Percentiles rank a stretch among this genome's conserved stretches.
These are phyloP conservation scores for Epiperipatus broadwayi DNA, from an alignment of 2,888 invertebrate genomes.

Conservation along the genomic window DNA sequence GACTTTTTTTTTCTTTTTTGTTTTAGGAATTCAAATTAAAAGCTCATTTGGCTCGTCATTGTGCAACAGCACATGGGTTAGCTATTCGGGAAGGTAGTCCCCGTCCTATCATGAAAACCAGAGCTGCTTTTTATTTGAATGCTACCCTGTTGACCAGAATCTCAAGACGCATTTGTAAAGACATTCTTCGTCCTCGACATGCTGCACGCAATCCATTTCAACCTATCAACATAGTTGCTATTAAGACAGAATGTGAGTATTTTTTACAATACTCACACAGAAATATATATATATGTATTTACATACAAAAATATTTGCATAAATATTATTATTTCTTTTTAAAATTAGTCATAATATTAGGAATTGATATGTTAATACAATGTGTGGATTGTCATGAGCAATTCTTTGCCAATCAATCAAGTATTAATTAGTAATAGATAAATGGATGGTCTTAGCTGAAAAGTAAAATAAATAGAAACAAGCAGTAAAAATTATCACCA, in stretches of 20 bases:
- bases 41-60: constrained; percentile 78
- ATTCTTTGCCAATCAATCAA: too few relatives aligned
- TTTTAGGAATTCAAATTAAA: constrained; percentile 70
- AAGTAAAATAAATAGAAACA: too few relatives aligned
- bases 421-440: too few relatives aligned
- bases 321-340: too few relatives aligned
- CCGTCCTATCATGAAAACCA: constrained; percentile 86
- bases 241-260: constrained; percentile 62
- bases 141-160: constrained; percentile 74
- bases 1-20: constrained; percentile 1
- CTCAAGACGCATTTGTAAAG: constrained; percentile 64
- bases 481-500: too few relatives aligned
- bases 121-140: constrained; percentile 84
- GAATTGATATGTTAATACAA: too few relatives aligned
- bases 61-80: constrained; percentile 69
- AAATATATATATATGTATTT: too few relatives aligned
- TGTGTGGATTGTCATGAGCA: too few relatives aligned
- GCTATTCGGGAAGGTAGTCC: constrained; percentile 51
- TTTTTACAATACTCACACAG: constrained; percentile 22
- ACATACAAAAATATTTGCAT: too few relatives aligned
- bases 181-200: constrained; percentile 52
- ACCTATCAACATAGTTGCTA: constrained; percentile 39
- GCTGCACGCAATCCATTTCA: constrained; percentile 66
- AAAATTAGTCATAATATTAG: too few relatives aligned
- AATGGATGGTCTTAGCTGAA: too few relatives aligned